Base-by-base conservation (phyloP, 2,797 vertebrate genomes). In the Gymnothorax javanicus region DNA sequence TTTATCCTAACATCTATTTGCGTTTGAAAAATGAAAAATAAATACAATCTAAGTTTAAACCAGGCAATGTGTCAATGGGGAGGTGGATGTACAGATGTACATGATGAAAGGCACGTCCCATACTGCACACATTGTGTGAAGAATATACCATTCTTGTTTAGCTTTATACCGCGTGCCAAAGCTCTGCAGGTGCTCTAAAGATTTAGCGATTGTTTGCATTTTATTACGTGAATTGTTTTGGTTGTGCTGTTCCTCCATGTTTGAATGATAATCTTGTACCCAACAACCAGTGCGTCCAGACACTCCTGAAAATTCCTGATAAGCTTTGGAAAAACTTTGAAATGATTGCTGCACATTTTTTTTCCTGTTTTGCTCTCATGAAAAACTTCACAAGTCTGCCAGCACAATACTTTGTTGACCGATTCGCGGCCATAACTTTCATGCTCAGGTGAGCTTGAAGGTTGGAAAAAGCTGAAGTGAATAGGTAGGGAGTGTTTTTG, bases 381-480 rank as follows among this genome's bases (percentile, higher is more conserved):
- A 52, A 77, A 81, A 52, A 7, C 77, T 56, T 81, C 25, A 56
- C 7, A 56, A 81, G 52, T 81, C 17, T 54, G 50, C 77, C 52
- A 23, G 77, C 7, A 81, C 50, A 56, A 56, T 81, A 54, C 52
- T 54, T 56, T 56, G 50, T 54, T 81, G 77, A 81, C 73, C 50
- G 33, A 43, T 20, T 8, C 77, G 56, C n/a, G 33, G 77, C 20
- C 23, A 11, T 6, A 54, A 56, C 77, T 52, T 84, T 52, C 69
- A 50, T 59, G 77, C 85, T 23, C 33, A 87, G 86, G 82, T 87
- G 81, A 86, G 67, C 86, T 83, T 87, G 58, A 85, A 83, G 84
- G 90, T 75, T 84, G 27, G 89, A 87, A 85, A 89, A 88, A 79
- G 25, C 33, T 20, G 50, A 52, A 56, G 6, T 7, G 17, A 81